Percentiles rank a stretch among this genome's conserved stretches.
Conservation (phyloP, 2,888 invertebrate genomes). For the Minunthozetes semirufus region DNA sequence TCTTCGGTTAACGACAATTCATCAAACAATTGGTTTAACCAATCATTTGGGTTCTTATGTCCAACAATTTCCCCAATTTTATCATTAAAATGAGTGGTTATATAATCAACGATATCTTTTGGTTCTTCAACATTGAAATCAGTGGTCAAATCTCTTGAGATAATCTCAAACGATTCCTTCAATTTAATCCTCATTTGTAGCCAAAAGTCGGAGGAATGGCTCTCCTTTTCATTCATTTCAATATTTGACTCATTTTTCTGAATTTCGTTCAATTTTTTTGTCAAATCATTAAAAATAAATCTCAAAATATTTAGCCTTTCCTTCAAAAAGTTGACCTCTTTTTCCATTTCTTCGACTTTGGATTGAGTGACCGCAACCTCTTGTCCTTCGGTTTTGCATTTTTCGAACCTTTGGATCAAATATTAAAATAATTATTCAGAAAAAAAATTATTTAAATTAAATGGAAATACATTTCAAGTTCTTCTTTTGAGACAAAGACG, state of each 20-base stretch:
- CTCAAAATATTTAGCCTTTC: not conserved
- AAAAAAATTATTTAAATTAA: not conserved
- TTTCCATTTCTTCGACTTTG: slow-evolving; percentile 6
- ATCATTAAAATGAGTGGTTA: not conserved
- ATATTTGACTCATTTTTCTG: not conserved
- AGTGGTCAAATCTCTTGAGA: not conserved
- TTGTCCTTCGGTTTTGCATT: not conserved
- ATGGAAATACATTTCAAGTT: not conserved
- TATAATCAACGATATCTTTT: not conserved
- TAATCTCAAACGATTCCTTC: not conserved
- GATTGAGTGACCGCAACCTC: not conserved
- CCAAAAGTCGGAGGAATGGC: not conserved
- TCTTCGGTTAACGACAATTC: not conserved
- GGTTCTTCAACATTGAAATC: not conserved
- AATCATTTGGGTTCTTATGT: not conserved
- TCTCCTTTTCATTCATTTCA: not conserved
- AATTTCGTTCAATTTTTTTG: not conserved
- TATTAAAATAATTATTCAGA: not conserved
- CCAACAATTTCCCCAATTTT: not conserved
- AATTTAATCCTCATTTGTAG: not conserved
- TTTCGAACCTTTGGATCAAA: not conserved
- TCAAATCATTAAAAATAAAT: slow-evolving; percentile 2
- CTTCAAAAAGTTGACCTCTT: not conserved
- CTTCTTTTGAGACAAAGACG: not conserved
- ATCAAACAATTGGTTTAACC: slow-evolving; percentile 11